Conservation (phyloP, 1,140 invertebrate species). For the Listronotus oregonensis region DNA sequence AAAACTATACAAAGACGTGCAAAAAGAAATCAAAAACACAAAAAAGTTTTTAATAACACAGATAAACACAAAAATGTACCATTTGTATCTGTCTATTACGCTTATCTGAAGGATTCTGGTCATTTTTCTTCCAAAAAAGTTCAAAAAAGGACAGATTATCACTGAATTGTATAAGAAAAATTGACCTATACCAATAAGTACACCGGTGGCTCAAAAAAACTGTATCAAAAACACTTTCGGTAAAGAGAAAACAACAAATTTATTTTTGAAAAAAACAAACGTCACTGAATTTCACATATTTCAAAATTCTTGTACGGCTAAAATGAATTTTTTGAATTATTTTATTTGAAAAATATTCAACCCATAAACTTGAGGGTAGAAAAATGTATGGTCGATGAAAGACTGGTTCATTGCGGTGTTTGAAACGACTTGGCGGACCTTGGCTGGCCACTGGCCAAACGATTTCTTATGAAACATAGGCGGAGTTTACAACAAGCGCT, state of each 20-base stretch:
- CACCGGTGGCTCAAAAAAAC: not conserved
- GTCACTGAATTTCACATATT: too few relatives aligned
- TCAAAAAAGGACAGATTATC: not conserved
- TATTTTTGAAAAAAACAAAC: too few relatives aligned
- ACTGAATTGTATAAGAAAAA: not conserved
- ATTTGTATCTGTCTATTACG: slow-evolving; percentile 45
- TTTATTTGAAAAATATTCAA: too few relatives aligned
- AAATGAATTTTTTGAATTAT: too few relatives aligned
- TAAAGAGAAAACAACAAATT: too few relatives aligned
- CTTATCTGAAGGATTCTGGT: slow-evolving; percentile 39
- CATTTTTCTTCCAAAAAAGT: slow-evolving; percentile 25
- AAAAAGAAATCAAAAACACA: not conserved
- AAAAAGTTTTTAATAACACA: slow-evolving; percentile 3
- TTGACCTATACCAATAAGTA: not conserved
- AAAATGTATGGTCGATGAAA: slow-evolving; percentile 33
- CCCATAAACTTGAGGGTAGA: not conserved
- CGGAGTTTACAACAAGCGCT: not conserved
- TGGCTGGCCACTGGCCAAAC: slow-evolving; percentile 33
- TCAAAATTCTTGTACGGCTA: too few relatives aligned
- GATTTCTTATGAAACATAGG: slow-evolving; percentile 13
- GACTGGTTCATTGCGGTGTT: slow-evolving; percentile 33
- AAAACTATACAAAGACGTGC: slow-evolving; percentile 4
- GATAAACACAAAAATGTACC: slow-evolving; percentile 35
- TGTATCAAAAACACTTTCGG: not conserved
- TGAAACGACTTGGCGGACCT: slow-evolving; percentile 13